Evolutionary conservation across 1,140 invertebrate species (phyloP).

Genomic region (Calephelis virginiensis): DNA sequence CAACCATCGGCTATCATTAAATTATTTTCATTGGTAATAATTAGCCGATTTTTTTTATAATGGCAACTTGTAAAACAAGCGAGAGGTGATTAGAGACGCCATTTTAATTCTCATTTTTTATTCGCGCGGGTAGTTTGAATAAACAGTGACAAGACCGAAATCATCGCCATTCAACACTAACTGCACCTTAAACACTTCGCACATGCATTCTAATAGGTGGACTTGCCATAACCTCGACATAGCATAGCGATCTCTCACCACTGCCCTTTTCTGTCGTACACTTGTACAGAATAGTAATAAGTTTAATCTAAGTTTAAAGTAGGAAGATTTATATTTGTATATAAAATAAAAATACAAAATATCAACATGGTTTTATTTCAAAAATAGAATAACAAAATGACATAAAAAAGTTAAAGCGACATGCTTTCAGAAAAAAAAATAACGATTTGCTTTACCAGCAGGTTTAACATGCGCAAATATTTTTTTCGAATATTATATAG

Average conservation of each 20-base stretch:
- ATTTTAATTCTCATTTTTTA: too few relatives aligned
- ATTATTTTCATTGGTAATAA: too few relatives aligned
- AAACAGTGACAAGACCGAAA: background rate
- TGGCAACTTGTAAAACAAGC: too few relatives aligned
- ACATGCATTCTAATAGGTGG: conserved; percentile 24
- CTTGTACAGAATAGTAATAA: conserved; percentile 64
- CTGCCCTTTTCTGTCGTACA: conserved; percentile 58
- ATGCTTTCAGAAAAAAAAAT: too few relatives aligned
- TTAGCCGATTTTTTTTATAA: too few relatives aligned
- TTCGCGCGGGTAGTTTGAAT: background rate
- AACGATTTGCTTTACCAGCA: too few relatives aligned
- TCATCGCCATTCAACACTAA: conserved; percentile 8
- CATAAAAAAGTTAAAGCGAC: too few relatives aligned
- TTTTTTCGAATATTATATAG: background rate
- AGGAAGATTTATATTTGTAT: conserved; percentile 72
- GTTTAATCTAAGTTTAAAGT: conserved; percentile 66
- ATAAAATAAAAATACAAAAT: conserved; percentile 62
- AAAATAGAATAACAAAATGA: too few relatives aligned
- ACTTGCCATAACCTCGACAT: conserved; percentile 38
- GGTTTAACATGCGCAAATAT: too few relatives aligned
- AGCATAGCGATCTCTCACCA: conserved; percentile 41
- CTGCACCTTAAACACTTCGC: conserved; percentile 14
- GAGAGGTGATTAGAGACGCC: too few relatives aligned
- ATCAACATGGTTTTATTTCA: conserved; percentile 1
- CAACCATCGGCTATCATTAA: too few relatives aligned